Conservation (phyloP, 2,113 vertebrate species). For the Sisor rabdophorus region DNA sequence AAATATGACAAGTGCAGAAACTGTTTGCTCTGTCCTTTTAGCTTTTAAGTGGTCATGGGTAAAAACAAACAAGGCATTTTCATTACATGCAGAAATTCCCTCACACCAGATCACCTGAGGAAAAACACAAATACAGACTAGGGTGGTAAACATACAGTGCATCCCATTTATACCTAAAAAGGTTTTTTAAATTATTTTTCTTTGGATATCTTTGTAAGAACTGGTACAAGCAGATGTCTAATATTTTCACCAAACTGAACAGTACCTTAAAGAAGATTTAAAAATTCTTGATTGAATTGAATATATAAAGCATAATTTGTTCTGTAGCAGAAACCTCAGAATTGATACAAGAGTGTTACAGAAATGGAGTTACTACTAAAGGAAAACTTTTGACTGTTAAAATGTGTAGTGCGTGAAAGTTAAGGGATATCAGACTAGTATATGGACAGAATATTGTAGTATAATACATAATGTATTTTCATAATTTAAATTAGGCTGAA, state of each 20-base stretch:
- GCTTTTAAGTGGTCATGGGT: conserved; percentile 23
- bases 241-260: not conserved
- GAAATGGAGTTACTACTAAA: no score
- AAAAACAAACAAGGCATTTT: not conserved
- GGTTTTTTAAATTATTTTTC: no score
- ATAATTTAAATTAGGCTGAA: no score
- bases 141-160: not conserved
- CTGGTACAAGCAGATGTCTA: not conserved
- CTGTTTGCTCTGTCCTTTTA: conserved; percentile 48
- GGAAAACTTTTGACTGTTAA: no score
- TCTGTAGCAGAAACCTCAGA: not conserved
- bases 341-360: no score
- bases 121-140: not conserved
- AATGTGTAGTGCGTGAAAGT: no score
- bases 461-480: no score
- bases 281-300: not conserved
- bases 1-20: conserved; percentile 54
- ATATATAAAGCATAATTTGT: not conserved
- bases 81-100: not conserved
- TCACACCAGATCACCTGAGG: conserved; percentile 28
- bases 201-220: no score
- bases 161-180: no score
- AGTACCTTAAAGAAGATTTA: not conserved
- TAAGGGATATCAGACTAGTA: no score
- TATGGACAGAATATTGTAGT: no score